Conservation (phyloP, 2,888 invertebrate species). For the Theristus sp. region DNA sequence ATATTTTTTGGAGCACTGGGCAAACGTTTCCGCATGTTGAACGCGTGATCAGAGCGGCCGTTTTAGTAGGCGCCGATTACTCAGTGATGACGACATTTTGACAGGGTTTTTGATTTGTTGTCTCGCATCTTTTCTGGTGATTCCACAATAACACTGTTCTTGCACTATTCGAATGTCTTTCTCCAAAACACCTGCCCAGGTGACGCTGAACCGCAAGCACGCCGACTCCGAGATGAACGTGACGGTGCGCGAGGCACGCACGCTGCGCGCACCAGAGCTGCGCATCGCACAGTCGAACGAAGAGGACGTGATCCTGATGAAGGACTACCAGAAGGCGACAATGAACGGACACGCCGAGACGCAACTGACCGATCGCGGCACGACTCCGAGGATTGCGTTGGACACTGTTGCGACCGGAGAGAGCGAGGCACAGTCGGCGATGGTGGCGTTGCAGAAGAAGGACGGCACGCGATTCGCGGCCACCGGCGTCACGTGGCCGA, state of each 20-base stretch:
- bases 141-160: too few relatives aligned
- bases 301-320: background rate
- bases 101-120: too few relatives aligned
- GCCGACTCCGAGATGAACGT: slow-evolving; percentile 1
- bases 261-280: background rate
- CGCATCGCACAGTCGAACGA: background rate
- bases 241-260: background rate
- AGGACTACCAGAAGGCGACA: background rate
- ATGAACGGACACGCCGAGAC: background rate
- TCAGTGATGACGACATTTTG: too few relatives aligned
- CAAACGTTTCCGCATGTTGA: background rate
- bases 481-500: too few relatives aligned
- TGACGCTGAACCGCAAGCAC: background rate
- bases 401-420: background rate
- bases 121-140: too few relatives aligned
- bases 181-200: too few relatives aligned
- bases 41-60: too few relatives aligned
- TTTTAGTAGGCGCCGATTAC: too few relatives aligned
- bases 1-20: background rate
- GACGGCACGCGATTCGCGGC: too few relatives aligned
- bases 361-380: background rate
- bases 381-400: background rate
- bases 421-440: background rate
- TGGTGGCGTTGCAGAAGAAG: background rate
- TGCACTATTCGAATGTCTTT: too few relatives aligned